Evolutionary conservation across 1,140 invertebrate species (phyloP).

Genomic region (Drosophila malerkotliana): DNA sequence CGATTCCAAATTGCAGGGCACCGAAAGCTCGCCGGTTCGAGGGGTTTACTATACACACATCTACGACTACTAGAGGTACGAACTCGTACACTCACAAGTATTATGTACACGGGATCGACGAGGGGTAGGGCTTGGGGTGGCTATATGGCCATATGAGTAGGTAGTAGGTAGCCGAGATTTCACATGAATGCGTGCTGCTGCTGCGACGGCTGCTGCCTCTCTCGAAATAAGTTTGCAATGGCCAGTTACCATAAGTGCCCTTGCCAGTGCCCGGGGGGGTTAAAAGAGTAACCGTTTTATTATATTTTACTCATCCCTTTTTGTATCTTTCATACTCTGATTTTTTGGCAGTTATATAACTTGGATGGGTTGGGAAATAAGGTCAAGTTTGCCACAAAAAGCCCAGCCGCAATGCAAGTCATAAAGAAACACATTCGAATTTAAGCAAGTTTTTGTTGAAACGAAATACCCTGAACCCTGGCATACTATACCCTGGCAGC

Average conservation of each 20-base stretch:
- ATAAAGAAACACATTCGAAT: slow-evolving; percentile 21
- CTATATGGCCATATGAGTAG: slow-evolving; percentile 22
- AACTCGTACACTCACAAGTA: background rate
- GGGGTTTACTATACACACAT: slow-evolving; percentile 1
- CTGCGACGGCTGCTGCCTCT: slow-evolving; percentile 21
- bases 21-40: slow-evolving; percentile 29
- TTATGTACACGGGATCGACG: slow-evolving; percentile 4
- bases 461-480: slow-evolving; percentile 17
- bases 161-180: slow-evolving; percentile 47
- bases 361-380: slow-evolving; percentile 60
- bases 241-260: slow-evolving; percentile 56
- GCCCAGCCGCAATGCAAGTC: slow-evolving; percentile 48
- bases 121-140: slow-evolving; percentile 15
- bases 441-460: slow-evolving; percentile 18
- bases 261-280: slow-evolving; percentile 38
- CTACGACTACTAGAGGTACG: slow-evolving; percentile 1
- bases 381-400: slow-evolving; percentile 71
- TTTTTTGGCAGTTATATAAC: slow-evolving; percentile 73
- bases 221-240: slow-evolving; percentile 34
- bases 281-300: slow-evolving; percentile 65
- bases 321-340: slow-evolving; percentile 29
- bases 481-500: background rate
- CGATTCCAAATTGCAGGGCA: slow-evolving; percentile 53
- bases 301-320: slow-evolving; percentile 50
- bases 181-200: slow-evolving; percentile 45